A percentile compares a stretch with the other conserved stretches of the same genome.
Evolutionary conservation across 2,888 invertebrate genomes (phyloP).

Genomic region (Drosophila differens): DNA sequence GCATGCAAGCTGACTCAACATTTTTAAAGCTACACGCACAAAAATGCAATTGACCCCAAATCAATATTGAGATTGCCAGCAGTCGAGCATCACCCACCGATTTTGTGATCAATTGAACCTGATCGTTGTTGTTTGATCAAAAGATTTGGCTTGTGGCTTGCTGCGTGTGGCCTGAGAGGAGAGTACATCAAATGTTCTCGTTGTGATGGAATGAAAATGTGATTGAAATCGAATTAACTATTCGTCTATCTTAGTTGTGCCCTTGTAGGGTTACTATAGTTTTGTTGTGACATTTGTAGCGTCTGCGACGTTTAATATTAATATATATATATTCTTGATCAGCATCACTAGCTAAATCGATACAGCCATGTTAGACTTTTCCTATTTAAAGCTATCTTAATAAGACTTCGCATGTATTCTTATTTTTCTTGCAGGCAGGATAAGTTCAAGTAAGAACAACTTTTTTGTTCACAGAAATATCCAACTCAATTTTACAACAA

Average conservation of each 20-base stretch:
- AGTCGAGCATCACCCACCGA: not conserved
- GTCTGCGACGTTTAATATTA: not conserved
- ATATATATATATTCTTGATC: not conserved
- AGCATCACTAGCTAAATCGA: not conserved
- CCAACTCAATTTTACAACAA: not conserved
- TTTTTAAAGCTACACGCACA: conserved; percentile 8
- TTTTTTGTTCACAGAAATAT: not conserved
- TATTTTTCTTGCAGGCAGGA: not conserved
- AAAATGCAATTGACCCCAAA: conserved; percentile 7
- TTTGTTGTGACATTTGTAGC: not conserved
- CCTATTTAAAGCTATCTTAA: not conserved
- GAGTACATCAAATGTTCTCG: not conserved
- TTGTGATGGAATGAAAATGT: not conserved
- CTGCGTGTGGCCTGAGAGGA: not conserved
- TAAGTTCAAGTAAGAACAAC: not conserved
- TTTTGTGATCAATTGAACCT: not conserved
- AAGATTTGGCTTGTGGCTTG: not conserved
- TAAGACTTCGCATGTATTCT: not conserved
- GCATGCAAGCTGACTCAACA: not conserved
- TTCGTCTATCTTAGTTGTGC: not conserved
- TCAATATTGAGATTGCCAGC: not conserved
- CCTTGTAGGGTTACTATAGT: not conserved
- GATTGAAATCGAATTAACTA: not conserved
- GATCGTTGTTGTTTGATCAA: not conserved
- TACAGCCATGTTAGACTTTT: not conserved